These are phyloP conservation scores for Lagodon rhomboides DNA, from an alignment of 2,797 vertebrate genomes.

Conservation along the genomic window DNA sequence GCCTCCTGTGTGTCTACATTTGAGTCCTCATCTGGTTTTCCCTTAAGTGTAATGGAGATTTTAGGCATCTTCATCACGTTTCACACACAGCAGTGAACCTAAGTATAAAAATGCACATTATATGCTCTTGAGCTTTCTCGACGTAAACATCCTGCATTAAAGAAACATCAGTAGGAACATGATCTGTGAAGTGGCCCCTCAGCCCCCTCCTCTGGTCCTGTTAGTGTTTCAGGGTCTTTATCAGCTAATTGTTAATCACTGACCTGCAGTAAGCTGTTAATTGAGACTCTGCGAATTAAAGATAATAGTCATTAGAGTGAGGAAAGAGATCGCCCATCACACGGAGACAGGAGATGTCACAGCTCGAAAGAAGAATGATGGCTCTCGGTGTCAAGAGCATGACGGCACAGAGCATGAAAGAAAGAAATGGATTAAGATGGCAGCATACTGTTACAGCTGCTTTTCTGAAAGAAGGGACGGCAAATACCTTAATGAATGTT, in stretches of 20 bases:
- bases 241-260: conserved; percentile 76
- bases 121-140: neutral
- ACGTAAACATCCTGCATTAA: conserved; percentile 1
- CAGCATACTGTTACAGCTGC: neutral
- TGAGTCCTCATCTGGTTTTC: too few relatives aligned
- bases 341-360: conserved; percentile 52
- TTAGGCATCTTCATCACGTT: neutral
- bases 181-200: neutral
- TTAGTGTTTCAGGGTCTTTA: conserved; percentile 64
- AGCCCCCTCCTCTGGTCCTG: conserved; percentile 18
- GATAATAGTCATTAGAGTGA: conserved; percentile 70
- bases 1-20: too few relatives aligned
- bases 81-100: too few relatives aligned
- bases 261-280: conserved; percentile 76
- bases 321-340: conserved; percentile 67
- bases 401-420: conserved; percentile 25
- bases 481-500: neutral
- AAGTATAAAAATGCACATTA: neutral
- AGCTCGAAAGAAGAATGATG: conserved; percentile 54
- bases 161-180: neutral
- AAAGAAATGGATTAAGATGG: conserved; percentile 37
- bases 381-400: conserved; percentile 40
- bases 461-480: neutral
- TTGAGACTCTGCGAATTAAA: conserved; percentile 73
- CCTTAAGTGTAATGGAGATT: too few relatives aligned